phyloP scores from a whole-genome alignment of 2,797 vertebrate species.

The Rhinichthys osculus region DNA sequence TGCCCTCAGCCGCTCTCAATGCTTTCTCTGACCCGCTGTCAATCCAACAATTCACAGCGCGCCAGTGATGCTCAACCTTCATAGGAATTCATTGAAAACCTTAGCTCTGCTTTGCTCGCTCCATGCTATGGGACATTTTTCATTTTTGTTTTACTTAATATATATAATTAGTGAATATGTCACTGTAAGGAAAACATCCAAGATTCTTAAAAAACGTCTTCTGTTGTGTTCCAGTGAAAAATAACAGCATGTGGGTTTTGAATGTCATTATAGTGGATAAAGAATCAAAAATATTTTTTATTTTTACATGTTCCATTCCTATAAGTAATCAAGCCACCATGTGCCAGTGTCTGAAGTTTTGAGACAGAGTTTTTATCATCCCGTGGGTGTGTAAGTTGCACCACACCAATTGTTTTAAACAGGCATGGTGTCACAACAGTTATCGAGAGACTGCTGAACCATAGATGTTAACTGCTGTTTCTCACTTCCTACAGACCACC shows the following conservation, averaged over 20 bases:
- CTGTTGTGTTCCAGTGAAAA: neutral
- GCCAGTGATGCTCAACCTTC: no score
- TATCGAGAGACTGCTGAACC: neutral
- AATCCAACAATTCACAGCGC: no score
- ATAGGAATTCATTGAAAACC: no score
- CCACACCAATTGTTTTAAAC: neutral
- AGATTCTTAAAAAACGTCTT: neutral
- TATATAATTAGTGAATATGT: neutral
- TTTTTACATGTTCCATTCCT: neutral
- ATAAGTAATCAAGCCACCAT: neutral
- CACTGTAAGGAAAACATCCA: neutral
- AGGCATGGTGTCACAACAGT: neutral
- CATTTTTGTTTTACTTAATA: no score
- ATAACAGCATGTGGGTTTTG: neutral
- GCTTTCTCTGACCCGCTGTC: no score
- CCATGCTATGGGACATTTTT: no score
- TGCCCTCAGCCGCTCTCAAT: no score
- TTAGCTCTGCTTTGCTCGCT: no score
- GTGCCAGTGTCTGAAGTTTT: neutral
- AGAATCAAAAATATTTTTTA: neutral
- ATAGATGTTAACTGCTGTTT: conserved; percentile 11
- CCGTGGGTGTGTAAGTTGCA: neutral
- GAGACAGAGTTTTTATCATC: neutral
- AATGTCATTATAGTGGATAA: neutral
- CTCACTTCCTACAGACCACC: neutral